Base-by-base conservation (phyloP, 2,113 vertebrate species). In the Panthera leo region DNA sequence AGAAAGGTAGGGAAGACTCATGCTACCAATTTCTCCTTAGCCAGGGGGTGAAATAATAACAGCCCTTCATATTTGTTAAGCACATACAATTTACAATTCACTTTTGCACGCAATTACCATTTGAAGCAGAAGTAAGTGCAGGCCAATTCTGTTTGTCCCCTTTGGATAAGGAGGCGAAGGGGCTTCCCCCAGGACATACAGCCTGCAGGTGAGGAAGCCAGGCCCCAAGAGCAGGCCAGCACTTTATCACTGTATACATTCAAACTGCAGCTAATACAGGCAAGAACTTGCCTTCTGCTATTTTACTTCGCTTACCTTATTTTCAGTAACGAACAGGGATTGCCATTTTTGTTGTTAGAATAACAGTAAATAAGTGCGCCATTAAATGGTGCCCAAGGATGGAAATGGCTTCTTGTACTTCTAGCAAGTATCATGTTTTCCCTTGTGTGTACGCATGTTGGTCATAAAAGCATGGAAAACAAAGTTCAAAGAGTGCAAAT, bases 401-500 rank as follows among this genome's bases (percentile, higher is more conserved):
- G 58, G 7, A 95, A 92, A 89, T 9, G 7, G 31, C 70, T 36
- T 73, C 34, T 61, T 80, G 39, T 78, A 42, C 13, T 91, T 75
- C 55, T 45, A 68, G 36, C 34, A 71, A 55, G 7, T 31, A n/a
- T 10, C 16, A 25, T 14, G 4, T 48, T 23, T 84, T n/a, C 48
- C 12, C 53, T 63, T 90, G 51, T 34, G 2, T 70, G 11, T 7
- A 34, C 10, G 9, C 70, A 7, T 34, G 1, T 71, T 3, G 2
- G 36, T 58, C 63, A 53, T n/a, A 53, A 88, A 88, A 70, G 34
- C 34, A 82, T 0, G 7, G 53, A 51, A 39, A 83, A 79, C 55
- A 16, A 91, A 82, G 80, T 61, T 84, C 23, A 68, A 88, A 21
- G 23, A 51, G 36, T 29, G 34, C 94, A 90, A 95, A 73, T 63